These are phyloP conservation scores for Pocillopora grandis DNA, from an alignment of 92 coral and sea anemone species.

Conservation along the genomic window DNA sequence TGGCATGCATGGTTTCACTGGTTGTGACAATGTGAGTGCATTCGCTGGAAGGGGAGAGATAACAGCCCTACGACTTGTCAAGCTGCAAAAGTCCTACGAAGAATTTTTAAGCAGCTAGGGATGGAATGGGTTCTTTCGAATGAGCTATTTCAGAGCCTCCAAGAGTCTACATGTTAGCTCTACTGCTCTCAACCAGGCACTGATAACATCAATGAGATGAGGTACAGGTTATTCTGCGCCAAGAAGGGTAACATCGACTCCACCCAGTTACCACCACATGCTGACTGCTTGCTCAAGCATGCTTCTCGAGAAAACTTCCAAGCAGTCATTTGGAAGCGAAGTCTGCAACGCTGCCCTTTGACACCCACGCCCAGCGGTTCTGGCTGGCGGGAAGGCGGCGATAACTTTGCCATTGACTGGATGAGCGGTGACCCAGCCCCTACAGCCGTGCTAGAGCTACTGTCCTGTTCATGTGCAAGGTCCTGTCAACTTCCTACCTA, in stretches of 20 bases:
- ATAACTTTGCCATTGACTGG: constrained; percentile 48
- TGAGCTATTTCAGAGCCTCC: constrained; percentile 28
- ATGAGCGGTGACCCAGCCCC: constrained; percentile 53
- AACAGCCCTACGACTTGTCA: constrained; percentile 35
- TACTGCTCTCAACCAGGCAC: constrained; percentile 44
- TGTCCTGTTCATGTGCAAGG: constrained; percentile 48
- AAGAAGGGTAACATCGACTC: constrained; percentile 31
- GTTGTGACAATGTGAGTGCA: constrained; percentile 72
- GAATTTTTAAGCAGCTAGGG: constrained; percentile 29
- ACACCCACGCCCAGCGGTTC: constrained; percentile 38
- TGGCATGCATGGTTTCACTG: constrained; percentile 72
- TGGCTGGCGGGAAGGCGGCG: constrained; percentile 52
- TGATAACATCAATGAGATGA: neutral
- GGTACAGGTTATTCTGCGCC: constrained; percentile 38
- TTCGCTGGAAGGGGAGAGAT: constrained; percentile 61
- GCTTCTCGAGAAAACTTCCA: constrained; percentile 51
- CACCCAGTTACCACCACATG: constrained; percentile 14
- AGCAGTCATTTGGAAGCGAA: constrained; percentile 50
- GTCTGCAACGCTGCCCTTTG: constrained; percentile 34
- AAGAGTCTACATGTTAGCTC: constrained; percentile 40
- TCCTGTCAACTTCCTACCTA: constrained; percentile 39
- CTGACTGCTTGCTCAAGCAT: constrained; percentile 24
- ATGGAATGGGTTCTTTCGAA: constrained; percentile 50
- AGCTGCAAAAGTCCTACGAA: constrained; percentile 20
- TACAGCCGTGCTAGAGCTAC: constrained; percentile 47